Evolutionary conservation across 2,888 invertebrate species (phyloP).

Genomic region (Conus canariensis): DNA sequence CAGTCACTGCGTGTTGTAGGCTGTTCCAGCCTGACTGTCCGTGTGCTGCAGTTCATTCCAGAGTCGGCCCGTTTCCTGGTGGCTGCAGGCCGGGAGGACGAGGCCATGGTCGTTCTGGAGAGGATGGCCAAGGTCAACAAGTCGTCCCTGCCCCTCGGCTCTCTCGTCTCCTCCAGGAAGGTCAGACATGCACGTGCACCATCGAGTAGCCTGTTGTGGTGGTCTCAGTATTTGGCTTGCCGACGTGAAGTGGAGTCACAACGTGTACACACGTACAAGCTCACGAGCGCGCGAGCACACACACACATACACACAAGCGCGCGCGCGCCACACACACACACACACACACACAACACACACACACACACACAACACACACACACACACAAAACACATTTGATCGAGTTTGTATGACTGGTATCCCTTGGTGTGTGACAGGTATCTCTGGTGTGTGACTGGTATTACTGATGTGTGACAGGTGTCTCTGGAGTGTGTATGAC

Average conservation of each 20-base stretch:
- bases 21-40: not conserved
- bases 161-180: constrained; percentile 53
- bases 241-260: no score
- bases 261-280: not conserved
- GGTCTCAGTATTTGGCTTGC: not conserved
- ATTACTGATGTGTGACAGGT: no score
- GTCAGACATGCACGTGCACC: not conserved
- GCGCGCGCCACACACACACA: constrained; percentile 11
- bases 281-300: not conserved
- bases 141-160: constrained; percentile 66
- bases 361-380: constrained; percentile 19
- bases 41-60: constrained; percentile 66
- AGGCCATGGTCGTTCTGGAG: constrained; percentile 66
- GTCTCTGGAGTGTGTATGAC: no score
- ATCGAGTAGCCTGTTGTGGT: not conserved
- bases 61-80: constrained; percentile 76
- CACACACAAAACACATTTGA: not conserved
- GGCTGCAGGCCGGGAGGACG: constrained; percentile 68
- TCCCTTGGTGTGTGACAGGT: no score
- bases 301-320: not conserved
- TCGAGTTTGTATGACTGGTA: not conserved
- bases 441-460: no score
- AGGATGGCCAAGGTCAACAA: constrained; percentile 67
- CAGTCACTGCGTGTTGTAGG: no score
- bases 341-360: not conserved